phyloP scores from a whole-genome alignment of 2,888 invertebrate species.

The Steinernema scapterisci region DNA sequence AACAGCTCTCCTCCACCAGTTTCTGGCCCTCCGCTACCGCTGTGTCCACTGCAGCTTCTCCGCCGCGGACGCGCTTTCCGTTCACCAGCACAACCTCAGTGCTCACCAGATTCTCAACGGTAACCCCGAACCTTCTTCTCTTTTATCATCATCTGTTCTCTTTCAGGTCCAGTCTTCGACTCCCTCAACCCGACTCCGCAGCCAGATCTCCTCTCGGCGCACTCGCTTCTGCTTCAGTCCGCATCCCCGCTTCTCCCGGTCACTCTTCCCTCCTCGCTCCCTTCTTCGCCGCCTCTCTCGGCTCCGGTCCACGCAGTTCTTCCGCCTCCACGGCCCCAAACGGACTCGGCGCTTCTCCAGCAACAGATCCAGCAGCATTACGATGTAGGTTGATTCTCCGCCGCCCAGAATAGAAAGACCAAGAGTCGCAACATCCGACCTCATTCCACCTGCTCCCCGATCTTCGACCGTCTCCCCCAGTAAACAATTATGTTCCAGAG shows the following conservation, averaged over 20 bases:
- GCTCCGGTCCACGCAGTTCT: neutral
- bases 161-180: constrained; percentile 14
- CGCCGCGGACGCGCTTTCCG: constrained; percentile 7
- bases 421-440: too few species aligned
- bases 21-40: constrained; percentile 14
- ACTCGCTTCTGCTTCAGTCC: neutral
- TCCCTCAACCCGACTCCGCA: neutral
- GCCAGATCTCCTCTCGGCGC: constrained; percentile 16
- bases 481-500: neutral
- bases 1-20: neutral
- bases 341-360: neutral
- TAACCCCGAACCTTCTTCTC: neutral
- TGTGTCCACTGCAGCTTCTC: constrained; percentile 15
- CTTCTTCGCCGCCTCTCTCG: neutral
- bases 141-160: neutral
- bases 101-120: constrained; percentile 16
- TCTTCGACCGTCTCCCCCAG: neutral
- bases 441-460: neutral
- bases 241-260: neutral
- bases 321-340: neutral
- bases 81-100: constrained; percentile 28
- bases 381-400: neutral
- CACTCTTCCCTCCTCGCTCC: neutral
- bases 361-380: constrained; percentile 27
- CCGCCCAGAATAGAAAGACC: too few species aligned